Evolutionary conservation across 2,797 vertebrate genomes (phyloP).

Genomic region (Notamacropus eugenii): DNA sequence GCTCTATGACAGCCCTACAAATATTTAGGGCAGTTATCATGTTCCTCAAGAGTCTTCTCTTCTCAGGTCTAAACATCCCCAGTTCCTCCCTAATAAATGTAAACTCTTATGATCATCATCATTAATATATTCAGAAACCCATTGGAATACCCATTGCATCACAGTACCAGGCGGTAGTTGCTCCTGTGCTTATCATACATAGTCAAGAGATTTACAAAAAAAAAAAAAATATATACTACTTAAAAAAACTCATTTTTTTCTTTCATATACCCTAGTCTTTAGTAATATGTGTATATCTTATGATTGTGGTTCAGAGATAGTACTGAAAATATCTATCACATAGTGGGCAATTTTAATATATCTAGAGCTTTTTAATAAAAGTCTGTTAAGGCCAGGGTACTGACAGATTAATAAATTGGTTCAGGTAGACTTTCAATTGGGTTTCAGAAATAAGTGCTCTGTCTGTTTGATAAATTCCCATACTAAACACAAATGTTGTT

Average conservation of each 20-base stretch:
- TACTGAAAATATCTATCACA: constrained; percentile 71
- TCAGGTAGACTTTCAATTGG: constrained; percentile 84
- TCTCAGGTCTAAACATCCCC: background rate
- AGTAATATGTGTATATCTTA: constrained; percentile 43
- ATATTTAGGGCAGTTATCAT: background rate
- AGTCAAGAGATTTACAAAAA: constrained; percentile 33
- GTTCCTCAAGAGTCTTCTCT: background rate
- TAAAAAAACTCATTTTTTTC: background rate
- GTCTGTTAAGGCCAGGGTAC: constrained; percentile 85
- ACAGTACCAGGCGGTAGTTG: background rate
- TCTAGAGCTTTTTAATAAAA: constrained; percentile 79
- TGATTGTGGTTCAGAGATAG: constrained; percentile 39
- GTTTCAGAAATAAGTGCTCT: constrained; percentile 84
- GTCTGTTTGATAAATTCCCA: constrained; percentile 85
- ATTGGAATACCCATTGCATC: background rate
- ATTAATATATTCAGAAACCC: background rate
- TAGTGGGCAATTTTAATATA: constrained; percentile 84
- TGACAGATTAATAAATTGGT: constrained; percentile 89
- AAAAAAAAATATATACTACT: background rate
- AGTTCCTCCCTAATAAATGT: background rate
- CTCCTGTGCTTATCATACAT: background rate
- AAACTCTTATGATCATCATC: background rate
- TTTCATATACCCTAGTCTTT: constrained; percentile 23
- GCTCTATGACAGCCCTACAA: background rate
- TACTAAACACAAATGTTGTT: constrained; percentile 85